Conservation (phyloP, 35 echinoderm and acorn worm genomes). For the Lytechinus pictus region DNA sequence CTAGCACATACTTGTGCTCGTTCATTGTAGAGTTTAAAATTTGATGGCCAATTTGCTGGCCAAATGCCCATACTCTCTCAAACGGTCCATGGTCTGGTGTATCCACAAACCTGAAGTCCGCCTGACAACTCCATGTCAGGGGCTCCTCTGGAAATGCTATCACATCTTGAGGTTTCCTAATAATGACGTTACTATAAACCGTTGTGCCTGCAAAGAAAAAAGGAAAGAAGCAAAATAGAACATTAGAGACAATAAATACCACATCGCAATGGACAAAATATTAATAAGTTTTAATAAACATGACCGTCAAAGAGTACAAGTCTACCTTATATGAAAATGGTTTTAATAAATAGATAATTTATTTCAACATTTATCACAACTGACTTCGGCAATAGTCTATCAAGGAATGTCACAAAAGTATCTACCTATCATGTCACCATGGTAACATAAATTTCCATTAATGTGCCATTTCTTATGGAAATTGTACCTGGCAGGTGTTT, state of each 20-base stretch:
- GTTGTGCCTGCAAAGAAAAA: conserved; percentile 10
- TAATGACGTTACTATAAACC: not conserved
- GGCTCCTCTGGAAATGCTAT: conserved; percentile 1
- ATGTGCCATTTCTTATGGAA: no score
- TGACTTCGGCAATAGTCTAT: not conserved
- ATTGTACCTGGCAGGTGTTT: no score
- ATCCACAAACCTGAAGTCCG: not conserved
- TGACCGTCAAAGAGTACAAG: no score
- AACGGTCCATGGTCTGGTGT: not conserved
- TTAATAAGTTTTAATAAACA: no score
- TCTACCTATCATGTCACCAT: no score
- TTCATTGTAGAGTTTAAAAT: not conserved
- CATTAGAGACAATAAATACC: no score
- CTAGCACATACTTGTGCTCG: conserved; percentile 17
- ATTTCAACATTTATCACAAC: not conserved
- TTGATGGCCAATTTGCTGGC: not conserved
- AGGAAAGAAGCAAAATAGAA: not conserved
- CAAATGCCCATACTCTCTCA: conserved; percentile 3
- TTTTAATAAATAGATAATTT: no score
- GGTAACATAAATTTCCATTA: no score
- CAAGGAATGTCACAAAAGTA: no score
- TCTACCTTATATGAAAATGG: no score
- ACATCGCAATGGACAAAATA: no score
- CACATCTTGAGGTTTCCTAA: conserved; percentile 41
- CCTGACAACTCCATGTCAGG: not conserved